Conservation (phyloP, 2,113 vertebrate genomes). For the Hiodon alosoides region DNA sequence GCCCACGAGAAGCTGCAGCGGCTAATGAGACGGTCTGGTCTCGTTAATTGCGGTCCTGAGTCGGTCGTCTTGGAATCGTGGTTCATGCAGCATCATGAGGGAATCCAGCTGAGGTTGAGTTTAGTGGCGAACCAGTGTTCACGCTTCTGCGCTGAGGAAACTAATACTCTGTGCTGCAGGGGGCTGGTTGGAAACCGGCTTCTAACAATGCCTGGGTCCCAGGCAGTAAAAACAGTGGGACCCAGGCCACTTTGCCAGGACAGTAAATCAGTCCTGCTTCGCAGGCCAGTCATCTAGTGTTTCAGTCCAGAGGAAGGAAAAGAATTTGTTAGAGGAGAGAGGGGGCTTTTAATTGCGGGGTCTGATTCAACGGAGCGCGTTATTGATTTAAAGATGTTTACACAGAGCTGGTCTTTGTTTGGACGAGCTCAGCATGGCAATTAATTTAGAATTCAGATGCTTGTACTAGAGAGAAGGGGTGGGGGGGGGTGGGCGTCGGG, state of each 20-base stretch:
- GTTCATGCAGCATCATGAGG: too few species aligned
- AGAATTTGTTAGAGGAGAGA: constrained; percentile 3
- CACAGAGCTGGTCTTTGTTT: constrained; percentile 21
- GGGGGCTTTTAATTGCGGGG: constrained; percentile 25
- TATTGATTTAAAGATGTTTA: constrained; percentile 29
- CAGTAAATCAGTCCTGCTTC: constrained; percentile 17
- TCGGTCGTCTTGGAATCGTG: background rate
- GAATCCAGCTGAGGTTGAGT: too few species aligned
- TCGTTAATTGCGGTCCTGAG: background rate
- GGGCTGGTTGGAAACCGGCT: background rate
- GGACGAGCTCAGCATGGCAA: constrained; percentile 13
- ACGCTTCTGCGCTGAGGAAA: constrained; percentile 10
- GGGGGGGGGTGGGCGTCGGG: background rate
- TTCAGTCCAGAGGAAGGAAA: constrained; percentile 19
- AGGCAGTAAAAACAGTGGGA: constrained; percentile 20
- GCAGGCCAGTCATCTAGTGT: constrained; percentile 16
- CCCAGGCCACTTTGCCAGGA: constrained; percentile 6
- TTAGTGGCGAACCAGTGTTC: constrained; percentile 13
- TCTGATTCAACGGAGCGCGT: constrained; percentile 27
- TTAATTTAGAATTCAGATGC: constrained; percentile 26
- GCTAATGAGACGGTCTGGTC: background rate
- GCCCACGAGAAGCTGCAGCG: background rate
- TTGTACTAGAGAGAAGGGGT: background rate
- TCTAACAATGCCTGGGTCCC: constrained; percentile 8
- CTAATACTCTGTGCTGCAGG: background rate